Base-by-base conservation (phyloP, 2,888 invertebrate genomes). In the Rhogogaster chlorosoma region DNA sequence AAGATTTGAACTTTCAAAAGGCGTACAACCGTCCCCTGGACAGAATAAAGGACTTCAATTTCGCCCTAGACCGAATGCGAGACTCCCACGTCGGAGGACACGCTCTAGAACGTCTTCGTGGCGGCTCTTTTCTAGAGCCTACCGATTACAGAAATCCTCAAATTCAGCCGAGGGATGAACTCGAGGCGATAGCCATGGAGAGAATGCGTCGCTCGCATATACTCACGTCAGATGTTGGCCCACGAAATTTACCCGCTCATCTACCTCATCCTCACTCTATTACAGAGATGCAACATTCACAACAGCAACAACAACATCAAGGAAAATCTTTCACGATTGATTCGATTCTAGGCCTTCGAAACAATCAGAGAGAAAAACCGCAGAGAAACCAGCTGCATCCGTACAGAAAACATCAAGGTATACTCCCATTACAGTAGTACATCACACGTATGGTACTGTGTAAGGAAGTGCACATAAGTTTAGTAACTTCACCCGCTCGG, bases 301-400 rank as follows among this genome's bases (percentile, higher is more conserved):
- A 90, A 83, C 89, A 92, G 80, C 90, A 91, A 75, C 91, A 92
- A 64, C 92, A 92, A 86, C 92, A 92, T 77, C 93, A 93, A 85
- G 95, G 96, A 67, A 97, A 97, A 91, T 97, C 97, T 7, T 98
- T 98, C 90, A 98, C 98, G 36, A 98, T 98, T 89, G 98, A 98
- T 87, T 97, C 98, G 87, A 98, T 98, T 90, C 95, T 98, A 89
- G 98, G 98, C 0, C 93, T 97, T 87, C 96, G 96, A 85, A 95
- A 94, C 70, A 92, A 90, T 86, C 92, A 92, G 64, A 89, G 92
- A 73, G 93, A 93, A 49, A 93, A 93, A 84, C 90, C 90, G 84
- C 89, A 89, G 45, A 90, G 91, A 15, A 88, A 85, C 12, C 92
- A 92, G 75, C 90, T 90, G 18, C 92, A 92, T 45, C 88, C 91